Evolutionary conservation across 2,797 vertebrate genomes (phyloP).

Genomic region (Myoxocephalus aenaeus): DNA sequence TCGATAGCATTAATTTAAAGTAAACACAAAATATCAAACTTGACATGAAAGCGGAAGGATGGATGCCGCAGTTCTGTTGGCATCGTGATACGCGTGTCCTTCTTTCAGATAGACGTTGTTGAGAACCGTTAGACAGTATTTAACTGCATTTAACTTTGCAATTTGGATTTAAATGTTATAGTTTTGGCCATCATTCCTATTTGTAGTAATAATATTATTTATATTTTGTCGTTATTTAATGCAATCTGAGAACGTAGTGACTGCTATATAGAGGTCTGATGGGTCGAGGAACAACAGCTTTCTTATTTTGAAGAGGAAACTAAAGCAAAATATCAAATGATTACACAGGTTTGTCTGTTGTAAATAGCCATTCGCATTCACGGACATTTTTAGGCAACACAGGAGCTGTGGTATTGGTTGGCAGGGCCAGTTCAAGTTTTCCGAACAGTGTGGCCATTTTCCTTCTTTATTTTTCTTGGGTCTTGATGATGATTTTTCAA

Average conservation of each 20-base stretch:
- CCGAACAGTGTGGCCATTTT: not conserved
- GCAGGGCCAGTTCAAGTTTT: not conserved
- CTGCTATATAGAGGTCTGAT: not conserved
- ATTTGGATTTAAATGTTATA: not conserved
- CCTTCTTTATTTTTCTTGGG: not conserved
- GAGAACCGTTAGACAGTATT: not conserved
- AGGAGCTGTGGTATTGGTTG: not conserved
- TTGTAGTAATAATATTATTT: too few relatives aligned
- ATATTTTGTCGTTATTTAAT: not conserved
- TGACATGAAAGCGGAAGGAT: constrained; percentile 1
- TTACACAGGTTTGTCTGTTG: not conserved
- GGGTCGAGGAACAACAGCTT: not conserved
- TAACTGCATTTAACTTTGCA: too few relatives aligned
- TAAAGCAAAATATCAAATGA: not conserved
- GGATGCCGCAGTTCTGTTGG: not conserved
- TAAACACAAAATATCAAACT: constrained; percentile 9
- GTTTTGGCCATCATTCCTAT: not conserved
- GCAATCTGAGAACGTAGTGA: not conserved
- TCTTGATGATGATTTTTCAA: not conserved
- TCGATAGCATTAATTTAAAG: constrained; percentile 24
- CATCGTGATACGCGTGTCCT: not conserved
- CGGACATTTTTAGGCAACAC: not conserved
- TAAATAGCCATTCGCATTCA: not conserved
- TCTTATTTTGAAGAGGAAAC: not conserved
- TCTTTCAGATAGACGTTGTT: constrained; percentile 8